Conservation (phyloP, 2,797 vertebrate species). For the Sebastolobus alascanus region DNA sequence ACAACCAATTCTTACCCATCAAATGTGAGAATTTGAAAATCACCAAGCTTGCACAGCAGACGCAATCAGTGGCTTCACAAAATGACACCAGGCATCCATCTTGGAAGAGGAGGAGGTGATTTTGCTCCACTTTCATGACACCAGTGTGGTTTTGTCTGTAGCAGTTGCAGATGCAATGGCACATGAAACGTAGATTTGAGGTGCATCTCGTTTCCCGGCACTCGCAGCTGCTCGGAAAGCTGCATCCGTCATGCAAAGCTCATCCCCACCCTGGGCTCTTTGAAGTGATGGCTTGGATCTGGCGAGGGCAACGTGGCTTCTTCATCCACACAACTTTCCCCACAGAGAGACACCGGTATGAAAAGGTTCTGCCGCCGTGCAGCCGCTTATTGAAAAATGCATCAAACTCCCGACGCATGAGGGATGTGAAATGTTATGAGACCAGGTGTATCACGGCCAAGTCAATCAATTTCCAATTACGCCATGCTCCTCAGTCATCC, state of each 20-base stretch:
- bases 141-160: slow-evolving; percentile 25
- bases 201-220: slow-evolving; percentile 42
- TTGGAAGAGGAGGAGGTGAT: not conserved
- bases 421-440: slow-evolving; percentile 65
- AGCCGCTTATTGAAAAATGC: slow-evolving; percentile 62
- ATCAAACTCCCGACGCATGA: slow-evolving; percentile 51
- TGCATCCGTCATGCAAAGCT: slow-evolving; percentile 84
- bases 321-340: slow-evolving; percentile 66
- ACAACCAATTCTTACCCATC: not conserved
- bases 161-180: slow-evolving; percentile 27
- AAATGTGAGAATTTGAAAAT: not conserved
- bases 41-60: not conserved
- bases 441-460: slow-evolving; percentile 76
- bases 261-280: slow-evolving; percentile 73
- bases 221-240: slow-evolving; percentile 69
- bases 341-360: slow-evolving; percentile 33
- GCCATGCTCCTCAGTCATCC: slow-evolving; percentile 58
- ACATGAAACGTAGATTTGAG: slow-evolving; percentile 55
- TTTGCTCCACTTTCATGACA: slow-evolving; percentile 17
- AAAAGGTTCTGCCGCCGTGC: slow-evolving; percentile 37
- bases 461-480: slow-evolving; percentile 81
- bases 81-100: slow-evolving; percentile 41
- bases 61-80: not conserved
- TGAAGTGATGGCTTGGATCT: slow-evolving; percentile 80
- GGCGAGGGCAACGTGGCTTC: slow-evolving; percentile 66